Conservation (phyloP, 1,140 invertebrate species). For the Kradibia gibbosae region DNA sequence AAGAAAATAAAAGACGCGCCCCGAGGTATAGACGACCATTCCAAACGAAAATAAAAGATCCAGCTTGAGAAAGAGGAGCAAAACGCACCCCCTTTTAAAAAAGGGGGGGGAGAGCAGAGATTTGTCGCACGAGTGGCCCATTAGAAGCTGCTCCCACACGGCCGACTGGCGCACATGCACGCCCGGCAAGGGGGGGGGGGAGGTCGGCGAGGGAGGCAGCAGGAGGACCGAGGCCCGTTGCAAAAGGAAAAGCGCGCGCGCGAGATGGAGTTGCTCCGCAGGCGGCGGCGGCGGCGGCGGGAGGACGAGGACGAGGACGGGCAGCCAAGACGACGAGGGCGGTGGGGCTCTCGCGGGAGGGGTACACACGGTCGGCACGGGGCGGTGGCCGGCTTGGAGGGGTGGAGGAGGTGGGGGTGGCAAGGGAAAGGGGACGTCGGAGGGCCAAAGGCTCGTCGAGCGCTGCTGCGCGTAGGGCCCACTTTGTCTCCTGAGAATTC, state of each 20-base stretch:
- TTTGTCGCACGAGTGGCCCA: constrained; percentile 63
- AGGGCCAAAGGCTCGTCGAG: not conserved
- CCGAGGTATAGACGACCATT: not conserved
- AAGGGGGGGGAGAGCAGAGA: constrained; percentile 26
- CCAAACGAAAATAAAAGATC: constrained; percentile 23
- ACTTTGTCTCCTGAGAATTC: constrained; percentile 55
- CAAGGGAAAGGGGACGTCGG: too few species aligned
- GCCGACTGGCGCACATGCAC: not conserved
- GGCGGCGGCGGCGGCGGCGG: too few species aligned
- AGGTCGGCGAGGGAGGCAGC: not conserved
- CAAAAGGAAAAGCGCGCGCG: constrained; percentile 4
- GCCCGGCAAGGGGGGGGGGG: not conserved
- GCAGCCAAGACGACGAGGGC: not conserved
- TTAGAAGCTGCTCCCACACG: constrained; percentile 54
- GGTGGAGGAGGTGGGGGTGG: too few species aligned
- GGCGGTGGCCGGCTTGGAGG: too few species aligned
- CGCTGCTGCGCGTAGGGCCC: constrained; percentile 29
- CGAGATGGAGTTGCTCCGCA: too few species aligned
- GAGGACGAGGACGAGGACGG: not conserved
- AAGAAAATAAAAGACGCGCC: constrained; percentile 19
- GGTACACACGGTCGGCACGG: too few species aligned
- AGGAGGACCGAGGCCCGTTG: not conserved
- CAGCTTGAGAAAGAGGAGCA: not conserved
- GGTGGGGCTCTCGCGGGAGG: not conserved
- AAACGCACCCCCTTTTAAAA: not conserved